phyloP scores from a whole-genome alignment of 2,888 invertebrate species.

The Drosophila melanosoma region DNA sequence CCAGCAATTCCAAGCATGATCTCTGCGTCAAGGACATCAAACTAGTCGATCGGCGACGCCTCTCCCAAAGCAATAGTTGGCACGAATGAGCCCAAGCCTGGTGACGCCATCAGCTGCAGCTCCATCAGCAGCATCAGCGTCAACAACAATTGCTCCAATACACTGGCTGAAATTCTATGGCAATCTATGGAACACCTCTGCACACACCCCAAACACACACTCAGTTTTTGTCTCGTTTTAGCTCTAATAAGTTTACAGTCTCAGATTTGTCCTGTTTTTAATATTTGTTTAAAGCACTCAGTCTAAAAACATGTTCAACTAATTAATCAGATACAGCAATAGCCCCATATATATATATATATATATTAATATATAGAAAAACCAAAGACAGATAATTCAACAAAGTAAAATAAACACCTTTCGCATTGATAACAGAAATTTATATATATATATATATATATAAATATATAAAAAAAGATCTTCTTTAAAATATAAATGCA shows the following conservation, averaged over 20 bases:
- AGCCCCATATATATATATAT: conserved; percentile 17
- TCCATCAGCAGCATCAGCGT: neutral
- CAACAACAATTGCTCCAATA: neutral
- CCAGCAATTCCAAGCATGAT: conserved; percentile 92
- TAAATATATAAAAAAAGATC: neutral
- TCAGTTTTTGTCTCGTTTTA: conserved; percentile 32
- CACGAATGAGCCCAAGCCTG: conserved; percentile 59
- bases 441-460: neutral
- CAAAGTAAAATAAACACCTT: conserved; percentile 14
- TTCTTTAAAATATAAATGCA: too few species aligned
- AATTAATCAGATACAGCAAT: conserved; percentile 22
- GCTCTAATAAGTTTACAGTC: conserved; percentile 14
- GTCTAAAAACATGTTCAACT: conserved; percentile 1
- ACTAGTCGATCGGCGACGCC: conserved; percentile 86
- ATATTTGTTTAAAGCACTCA: conserved; percentile 26
- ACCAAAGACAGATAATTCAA: conserved; percentile 35
- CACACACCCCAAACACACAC: conserved; percentile 8
- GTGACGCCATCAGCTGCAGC: conserved; percentile 13
- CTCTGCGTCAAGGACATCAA: conserved; percentile 92
- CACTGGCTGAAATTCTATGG: neutral
- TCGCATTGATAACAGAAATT: conserved; percentile 20
- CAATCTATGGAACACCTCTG: conserved; percentile 5
- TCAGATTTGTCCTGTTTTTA: neutral
- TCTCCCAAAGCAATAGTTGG: conserved; percentile 47
- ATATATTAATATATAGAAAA: conserved; percentile 6